Evolutionary conservation across 2,113 vertebrate genomes (phyloP).

Genomic region (Vulpes ferrilata): DNA sequence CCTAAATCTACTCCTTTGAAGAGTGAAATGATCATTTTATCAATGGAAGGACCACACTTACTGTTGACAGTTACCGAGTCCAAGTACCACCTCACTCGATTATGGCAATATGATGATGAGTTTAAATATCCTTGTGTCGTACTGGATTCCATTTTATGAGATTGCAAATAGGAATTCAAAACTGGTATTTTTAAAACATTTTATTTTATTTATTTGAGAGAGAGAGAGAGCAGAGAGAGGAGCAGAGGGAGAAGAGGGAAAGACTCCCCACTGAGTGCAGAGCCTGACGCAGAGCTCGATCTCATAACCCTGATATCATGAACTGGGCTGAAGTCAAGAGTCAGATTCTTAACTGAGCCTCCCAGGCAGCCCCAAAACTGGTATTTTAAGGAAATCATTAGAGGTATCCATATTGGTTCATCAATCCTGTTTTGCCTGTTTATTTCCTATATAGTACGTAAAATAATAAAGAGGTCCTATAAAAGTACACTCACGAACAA

Average conservation of each 20-base stretch:
- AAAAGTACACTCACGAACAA: background rate
- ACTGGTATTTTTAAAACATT: background rate
- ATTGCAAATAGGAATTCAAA: background rate
- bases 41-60: background rate
- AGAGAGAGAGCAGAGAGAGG: background rate
- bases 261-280: background rate
- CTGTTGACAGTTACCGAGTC: background rate
- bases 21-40: background rate
- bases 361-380: background rate
- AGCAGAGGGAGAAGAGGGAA: background rate
- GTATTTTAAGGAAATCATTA: background rate
- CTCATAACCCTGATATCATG: background rate
- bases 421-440: background rate
- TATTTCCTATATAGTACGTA: background rate
- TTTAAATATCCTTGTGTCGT: background rate
- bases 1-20: background rate
- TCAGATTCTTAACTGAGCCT: background rate
- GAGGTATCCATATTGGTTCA: background rate
- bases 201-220: background rate
- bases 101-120: background rate
- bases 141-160: background rate
- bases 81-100: background rate
- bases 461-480: background rate
- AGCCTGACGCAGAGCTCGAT: fast-evolving
- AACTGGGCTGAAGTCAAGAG: background rate